phyloP scores from a whole-genome alignment of 1,140 invertebrate species.

The Hyles vespertilio region DNA sequence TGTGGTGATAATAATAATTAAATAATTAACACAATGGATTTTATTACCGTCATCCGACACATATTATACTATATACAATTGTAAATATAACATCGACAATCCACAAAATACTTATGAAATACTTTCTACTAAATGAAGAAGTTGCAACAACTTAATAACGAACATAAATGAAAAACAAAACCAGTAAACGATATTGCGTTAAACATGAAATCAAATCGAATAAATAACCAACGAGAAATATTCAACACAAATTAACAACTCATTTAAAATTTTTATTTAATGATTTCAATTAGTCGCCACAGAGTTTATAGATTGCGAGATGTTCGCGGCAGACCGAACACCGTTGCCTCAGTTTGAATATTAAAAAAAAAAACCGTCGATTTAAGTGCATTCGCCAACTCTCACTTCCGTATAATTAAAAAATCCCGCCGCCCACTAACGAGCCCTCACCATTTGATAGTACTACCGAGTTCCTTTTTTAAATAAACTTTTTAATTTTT shows the following conservation, averaged over 20 bases:
- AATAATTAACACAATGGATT: no score
- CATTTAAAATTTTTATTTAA: not conserved
- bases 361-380: slow-evolving; percentile 13
- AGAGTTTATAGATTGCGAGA: not conserved
- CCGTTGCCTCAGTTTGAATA: not conserved
- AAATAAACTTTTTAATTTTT: slow-evolving; percentile 25
- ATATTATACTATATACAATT: no score
- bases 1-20: no score
- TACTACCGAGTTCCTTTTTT: slow-evolving; percentile 25
- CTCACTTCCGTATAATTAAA: slow-evolving; percentile 57
- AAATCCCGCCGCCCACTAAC: slow-evolving; percentile 49
- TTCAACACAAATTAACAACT: not conserved
- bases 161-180: no score
- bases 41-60: no score
- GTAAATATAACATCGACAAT: no score
- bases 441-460: slow-evolving; percentile 44
- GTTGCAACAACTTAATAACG: no score
- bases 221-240: no score
- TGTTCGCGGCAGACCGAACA: not conserved
- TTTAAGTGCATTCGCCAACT: slow-evolving; percentile 36
- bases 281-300: not conserved
- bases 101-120: no score
- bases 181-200: no score
- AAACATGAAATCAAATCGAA: no score
- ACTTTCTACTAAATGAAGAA: no score